phyloP scores from a whole-genome alignment of 2,797 vertebrate genomes.

The Periophthalmus magnuspinnatus region DNA sequence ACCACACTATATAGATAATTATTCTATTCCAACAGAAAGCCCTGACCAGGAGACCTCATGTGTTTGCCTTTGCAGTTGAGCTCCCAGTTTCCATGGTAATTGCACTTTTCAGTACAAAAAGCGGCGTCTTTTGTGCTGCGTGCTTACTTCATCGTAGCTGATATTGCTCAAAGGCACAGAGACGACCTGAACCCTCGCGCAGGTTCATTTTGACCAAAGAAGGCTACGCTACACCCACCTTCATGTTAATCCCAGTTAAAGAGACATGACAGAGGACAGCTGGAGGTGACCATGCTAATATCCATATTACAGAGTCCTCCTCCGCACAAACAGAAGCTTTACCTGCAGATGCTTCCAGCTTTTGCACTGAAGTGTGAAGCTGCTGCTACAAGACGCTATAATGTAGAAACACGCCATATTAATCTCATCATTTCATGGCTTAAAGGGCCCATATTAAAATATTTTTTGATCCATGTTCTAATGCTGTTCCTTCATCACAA shows the following conservation, averaged over 20 bases:
- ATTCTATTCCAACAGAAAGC: background rate
- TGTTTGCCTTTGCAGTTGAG: constrained; percentile 4
- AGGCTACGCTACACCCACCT: background rate
- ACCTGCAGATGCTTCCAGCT: background rate
- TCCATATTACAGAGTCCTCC: background rate
- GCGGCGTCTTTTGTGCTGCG: background rate
- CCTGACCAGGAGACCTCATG: background rate
- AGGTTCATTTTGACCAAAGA: background rate
- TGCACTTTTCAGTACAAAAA: background rate
- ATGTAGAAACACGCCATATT: too few relatives aligned
- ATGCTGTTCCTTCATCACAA: too few relatives aligned
- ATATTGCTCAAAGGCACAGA: background rate
- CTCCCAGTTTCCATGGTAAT: constrained; percentile 36
- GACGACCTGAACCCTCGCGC: background rate
- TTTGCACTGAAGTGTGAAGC: background rate
- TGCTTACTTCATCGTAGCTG: background rate
- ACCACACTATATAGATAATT: too few relatives aligned
- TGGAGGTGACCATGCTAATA: background rate
- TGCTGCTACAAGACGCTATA: background rate
- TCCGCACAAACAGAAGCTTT: background rate
- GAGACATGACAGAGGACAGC: background rate
- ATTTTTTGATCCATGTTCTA: too few relatives aligned
- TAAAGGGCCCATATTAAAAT: too few relatives aligned
- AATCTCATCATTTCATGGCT: too few relatives aligned
- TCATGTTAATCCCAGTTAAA: background rate